phyloP scores from a whole-genome alignment of 2,797 vertebrate species.

The Neoniphon sammara region DNA sequence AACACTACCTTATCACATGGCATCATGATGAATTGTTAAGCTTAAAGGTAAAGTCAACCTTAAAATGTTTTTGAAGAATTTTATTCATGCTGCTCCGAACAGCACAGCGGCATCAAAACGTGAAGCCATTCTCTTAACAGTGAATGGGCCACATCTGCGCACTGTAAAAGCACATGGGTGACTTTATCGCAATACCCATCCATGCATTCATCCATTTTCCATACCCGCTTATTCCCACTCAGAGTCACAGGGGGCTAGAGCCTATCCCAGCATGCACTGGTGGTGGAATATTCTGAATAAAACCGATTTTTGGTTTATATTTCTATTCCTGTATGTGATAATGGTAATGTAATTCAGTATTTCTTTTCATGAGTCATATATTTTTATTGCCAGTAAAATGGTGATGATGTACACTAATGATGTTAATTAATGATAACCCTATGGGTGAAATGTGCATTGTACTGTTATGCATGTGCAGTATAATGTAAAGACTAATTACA shows the following conservation, averaged over 20 bases:
- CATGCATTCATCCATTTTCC: too few species aligned
- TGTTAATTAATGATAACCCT: slow-evolving; percentile 1
- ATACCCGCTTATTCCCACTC: too few species aligned
- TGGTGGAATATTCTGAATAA: too few species aligned
- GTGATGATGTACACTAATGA: not conserved
- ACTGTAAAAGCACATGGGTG: too few species aligned
- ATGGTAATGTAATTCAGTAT: not conserved
- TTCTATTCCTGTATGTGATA: too few species aligned
- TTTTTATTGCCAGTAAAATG: not conserved
- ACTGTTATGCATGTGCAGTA: not conserved
- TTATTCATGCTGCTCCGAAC: not conserved
- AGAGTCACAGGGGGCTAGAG: too few species aligned
- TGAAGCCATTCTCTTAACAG: too few species aligned
- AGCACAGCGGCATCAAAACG: too few species aligned
- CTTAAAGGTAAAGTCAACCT: not conserved
- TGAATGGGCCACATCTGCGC: too few species aligned
- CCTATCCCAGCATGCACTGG: too few species aligned
- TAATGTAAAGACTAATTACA: not conserved
- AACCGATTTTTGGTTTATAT: too few species aligned
- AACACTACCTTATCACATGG: slow-evolving; percentile 26
- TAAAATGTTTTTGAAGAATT: not conserved
- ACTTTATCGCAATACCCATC: too few species aligned
- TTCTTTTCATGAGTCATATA: not conserved
- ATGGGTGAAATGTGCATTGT: not conserved
- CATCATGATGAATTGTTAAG: not conserved